Base-by-base conservation (phyloP, 2,888 invertebrate species). In the Ditylenchus weischeri region DNA sequence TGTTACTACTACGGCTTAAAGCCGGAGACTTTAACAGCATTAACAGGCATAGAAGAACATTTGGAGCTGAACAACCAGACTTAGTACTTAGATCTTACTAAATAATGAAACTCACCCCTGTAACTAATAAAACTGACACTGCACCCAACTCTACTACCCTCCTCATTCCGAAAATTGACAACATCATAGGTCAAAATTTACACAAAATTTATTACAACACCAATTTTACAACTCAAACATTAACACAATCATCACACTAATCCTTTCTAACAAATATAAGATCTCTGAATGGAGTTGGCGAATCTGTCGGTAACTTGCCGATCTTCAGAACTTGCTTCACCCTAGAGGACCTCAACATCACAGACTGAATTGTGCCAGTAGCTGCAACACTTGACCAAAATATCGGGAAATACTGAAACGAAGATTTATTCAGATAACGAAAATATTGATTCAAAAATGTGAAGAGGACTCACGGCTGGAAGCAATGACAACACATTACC, bases 351-450 rank as follows among this genome's bases (percentile, higher is more conserved):
- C 80, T 69, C 1, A 80, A 71, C 5, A 78, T 38, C 61, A 78
- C 75, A 21, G 75, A 71, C 51, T 79, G 79, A 7, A 73, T 70
- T 71, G 78, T 73, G 60, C 80, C 79, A 19, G 73, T 76, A 1
- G 68, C 71, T 6, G 78, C 78, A 11, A 80, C 77, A 10, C 75
- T 69, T 29, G 79, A 68, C 80, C 80, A 80, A 65, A 78, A 80
- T 59, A 80, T 68, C 1, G 80, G 77, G 50, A 80, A 78, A 67
- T 77, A 78, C 80, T 79, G 67, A 65, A 78, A 71, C 13, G 10
- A n/a, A 0, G 47, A 15, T 36, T 47, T 35, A 21, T 68, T 23
- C 3, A 43, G 43, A 43, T 43, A 29, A 5, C 29, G 29, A 5
- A 29, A 47, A 35, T 69, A n/a, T n/a, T 36, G 54, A 65, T 19